phyloP scores from a whole-genome alignment of 64 coral and sea anemone species.

The Actinia equina region DNA sequence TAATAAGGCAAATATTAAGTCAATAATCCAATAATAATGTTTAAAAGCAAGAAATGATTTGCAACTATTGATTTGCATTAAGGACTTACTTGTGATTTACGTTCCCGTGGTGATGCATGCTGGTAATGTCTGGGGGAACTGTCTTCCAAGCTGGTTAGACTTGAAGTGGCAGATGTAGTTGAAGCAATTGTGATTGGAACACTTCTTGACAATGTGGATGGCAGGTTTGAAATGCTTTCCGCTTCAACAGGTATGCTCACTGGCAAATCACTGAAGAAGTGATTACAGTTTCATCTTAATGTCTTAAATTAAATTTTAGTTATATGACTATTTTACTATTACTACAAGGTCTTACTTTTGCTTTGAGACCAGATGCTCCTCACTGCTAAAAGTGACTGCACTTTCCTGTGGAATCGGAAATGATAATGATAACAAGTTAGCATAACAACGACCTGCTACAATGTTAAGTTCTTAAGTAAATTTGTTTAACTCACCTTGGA shows the following conservation, averaged over 20 bases:
- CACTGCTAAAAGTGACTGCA: neutral
- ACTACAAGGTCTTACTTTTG: neutral
- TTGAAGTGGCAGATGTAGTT: conserved; percentile 63
- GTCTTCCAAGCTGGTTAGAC: conserved; percentile 69
- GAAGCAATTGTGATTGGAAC: conserved; percentile 68
- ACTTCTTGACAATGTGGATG: conserved; percentile 39
- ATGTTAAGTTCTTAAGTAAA: neutral
- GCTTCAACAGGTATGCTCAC: neutral
- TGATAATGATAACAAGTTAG: neutral
- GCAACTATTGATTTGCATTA: too few species aligned
- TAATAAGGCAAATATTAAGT: neutral
- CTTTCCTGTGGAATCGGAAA: neutral
- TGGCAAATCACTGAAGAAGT: neutral
- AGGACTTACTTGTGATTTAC: conserved; percentile 35
- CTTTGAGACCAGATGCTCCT: conserved; percentile 1
- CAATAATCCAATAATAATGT: neutral
- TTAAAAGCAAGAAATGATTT: too few species aligned
- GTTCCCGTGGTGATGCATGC: conserved; percentile 67
- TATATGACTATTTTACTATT: too few species aligned
- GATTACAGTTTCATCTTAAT: too few species aligned
- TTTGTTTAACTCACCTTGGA: conserved; percentile 19
- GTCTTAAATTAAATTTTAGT: too few species aligned
- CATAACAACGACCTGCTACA: too few species aligned
- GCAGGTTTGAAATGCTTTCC: conserved; percentile 5
- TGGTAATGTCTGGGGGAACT: conserved; percentile 78